Percentiles rank a stretch among this genome's conserved stretches.
Conservation (phyloP, 23 tunicate species). For the Trididemnum nubilum region DNA sequence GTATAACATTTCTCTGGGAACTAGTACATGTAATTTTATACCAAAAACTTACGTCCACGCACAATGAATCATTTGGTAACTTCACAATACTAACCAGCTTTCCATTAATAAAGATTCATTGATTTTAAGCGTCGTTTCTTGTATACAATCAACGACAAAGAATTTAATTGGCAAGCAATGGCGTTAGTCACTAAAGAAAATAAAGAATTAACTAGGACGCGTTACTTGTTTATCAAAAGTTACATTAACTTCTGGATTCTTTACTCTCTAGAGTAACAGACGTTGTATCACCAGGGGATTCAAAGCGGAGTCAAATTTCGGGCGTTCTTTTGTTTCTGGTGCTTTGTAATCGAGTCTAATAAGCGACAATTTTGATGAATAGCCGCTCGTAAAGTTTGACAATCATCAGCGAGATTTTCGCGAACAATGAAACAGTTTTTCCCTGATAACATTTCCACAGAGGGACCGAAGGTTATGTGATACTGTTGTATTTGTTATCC, state of each 20-base stretch:
- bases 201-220: slow-evolving; percentile 4
- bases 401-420: slow-evolving; percentile 6
- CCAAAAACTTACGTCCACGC: slow-evolving; percentile 9
- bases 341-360: slow-evolving; percentile 38
- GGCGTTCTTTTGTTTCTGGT: slow-evolving; percentile 2
- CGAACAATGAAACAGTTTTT: slow-evolving; percentile 59
- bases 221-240: slow-evolving; percentile 1
- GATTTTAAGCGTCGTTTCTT: slow-evolving; percentile 8
- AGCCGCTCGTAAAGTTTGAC: not conserved
- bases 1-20: slow-evolving; percentile 90
- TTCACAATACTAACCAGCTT: slow-evolving; percentile 11
- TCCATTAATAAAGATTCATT: not conserved
- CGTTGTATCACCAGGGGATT: not conserved
- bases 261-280: not conserved
- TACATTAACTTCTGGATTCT: slow-evolving; percentile 20
- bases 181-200: not conserved
- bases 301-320: slow-evolving; percentile 28
- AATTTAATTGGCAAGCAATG: slow-evolving; percentile 11
- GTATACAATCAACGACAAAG: slow-evolving; percentile 28
- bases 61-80: no score
- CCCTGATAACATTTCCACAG: slow-evolving; percentile 68
- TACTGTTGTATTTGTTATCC: slow-evolving; percentile 77
- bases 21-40: slow-evolving; percentile 27
- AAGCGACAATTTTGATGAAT: slow-evolving; percentile 16
- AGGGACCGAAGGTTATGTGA: slow-evolving; percentile 31